Evolutionary conservation across 2,113 vertebrate genomes (phyloP).

Genomic region (Callocephalon fimbriatum): DNA sequence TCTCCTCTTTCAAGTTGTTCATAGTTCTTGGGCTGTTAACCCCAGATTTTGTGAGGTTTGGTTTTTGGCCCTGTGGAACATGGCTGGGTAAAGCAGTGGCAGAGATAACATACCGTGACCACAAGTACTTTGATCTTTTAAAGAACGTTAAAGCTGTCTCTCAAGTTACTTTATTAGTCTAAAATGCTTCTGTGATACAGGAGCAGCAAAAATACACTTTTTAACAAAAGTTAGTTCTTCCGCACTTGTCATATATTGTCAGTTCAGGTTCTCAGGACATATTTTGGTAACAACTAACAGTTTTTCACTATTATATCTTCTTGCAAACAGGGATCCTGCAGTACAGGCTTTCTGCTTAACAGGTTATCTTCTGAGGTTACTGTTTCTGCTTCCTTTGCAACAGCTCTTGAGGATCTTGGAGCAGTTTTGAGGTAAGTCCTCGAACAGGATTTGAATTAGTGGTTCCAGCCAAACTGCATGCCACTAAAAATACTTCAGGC

Average conservation of each 20-base stretch:
- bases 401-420: conserved; percentile 69
- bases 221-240: not conserved
- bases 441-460: not conserved
- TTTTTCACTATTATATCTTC: not conserved
- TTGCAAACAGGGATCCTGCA: not conserved
- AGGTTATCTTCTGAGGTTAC: not conserved
- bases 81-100: not conserved
- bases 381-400: conserved; percentile 63
- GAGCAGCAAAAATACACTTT: not conserved
- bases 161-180: not conserved
- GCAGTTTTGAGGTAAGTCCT: conserved; percentile 79
- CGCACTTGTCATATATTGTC: not conserved
- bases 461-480: not conserved
- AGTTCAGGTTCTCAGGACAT: not conserved
- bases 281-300: not conserved
- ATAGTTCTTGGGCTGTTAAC: accelerated
- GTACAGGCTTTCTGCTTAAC: not conserved
- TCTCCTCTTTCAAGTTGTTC: not conserved
- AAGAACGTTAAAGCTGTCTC: not conserved
- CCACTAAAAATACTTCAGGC: not conserved
- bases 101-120: not conserved
- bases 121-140: not conserved
- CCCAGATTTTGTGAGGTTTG: not conserved
- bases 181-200: not conserved
- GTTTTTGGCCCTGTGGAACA: not conserved